Base-by-base conservation (phyloP, 2,888 invertebrate genomes). In the Epirrhoe tristata region DNA sequence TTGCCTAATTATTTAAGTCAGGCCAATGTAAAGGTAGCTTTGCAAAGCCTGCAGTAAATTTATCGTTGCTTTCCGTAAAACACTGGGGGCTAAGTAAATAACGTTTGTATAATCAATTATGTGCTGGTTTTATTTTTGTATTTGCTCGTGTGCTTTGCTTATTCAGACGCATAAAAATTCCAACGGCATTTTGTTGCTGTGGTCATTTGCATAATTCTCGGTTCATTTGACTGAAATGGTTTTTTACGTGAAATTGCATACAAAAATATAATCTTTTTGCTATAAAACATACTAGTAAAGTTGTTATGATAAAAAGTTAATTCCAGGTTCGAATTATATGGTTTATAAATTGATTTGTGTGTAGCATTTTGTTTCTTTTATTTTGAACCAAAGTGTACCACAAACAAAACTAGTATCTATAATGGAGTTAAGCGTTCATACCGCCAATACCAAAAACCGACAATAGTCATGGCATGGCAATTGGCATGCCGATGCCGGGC, bases 1-100 rank as follows among this genome's bases (percentile, higher is more conserved):
- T 90, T 85, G 83, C 81, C 83, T 86, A 89, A 91, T 92, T 90
- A 88, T 87, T 89, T 86, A 82, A 84, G 84, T 76, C 79, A 76
- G 74, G 72, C 73, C 77, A 66, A 61, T 79, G 82, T 84, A 84
- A 84, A 83, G 74, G 78, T 72, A 68, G 77, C 78, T 80, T 78
- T 79, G 81, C 80, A 81, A 84, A 85, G 86, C 83, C 80, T 81
- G 75, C 76, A 72, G 78, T 72, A 83, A 87, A 91, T 91, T 89
- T 89, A 89, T 86, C 62, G 84, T 82, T 78, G 80, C 80, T 73
- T 71, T 74, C 77, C 75, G 60, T 68, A 64, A 68, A 63, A 65
- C 58, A 66, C 64, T 34, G 66, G 55, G n/a, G 58, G 57, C 61
- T 66, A 63, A 46, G 66, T 69, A 61, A 69, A 69, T 66, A 69